A percentile compares a stretch with the other conserved stretches of the same genome.
phyloP scores from a whole-genome alignment of 2,113 vertebrate genomes.

The Pygoscelis antarcticus region DNA sequence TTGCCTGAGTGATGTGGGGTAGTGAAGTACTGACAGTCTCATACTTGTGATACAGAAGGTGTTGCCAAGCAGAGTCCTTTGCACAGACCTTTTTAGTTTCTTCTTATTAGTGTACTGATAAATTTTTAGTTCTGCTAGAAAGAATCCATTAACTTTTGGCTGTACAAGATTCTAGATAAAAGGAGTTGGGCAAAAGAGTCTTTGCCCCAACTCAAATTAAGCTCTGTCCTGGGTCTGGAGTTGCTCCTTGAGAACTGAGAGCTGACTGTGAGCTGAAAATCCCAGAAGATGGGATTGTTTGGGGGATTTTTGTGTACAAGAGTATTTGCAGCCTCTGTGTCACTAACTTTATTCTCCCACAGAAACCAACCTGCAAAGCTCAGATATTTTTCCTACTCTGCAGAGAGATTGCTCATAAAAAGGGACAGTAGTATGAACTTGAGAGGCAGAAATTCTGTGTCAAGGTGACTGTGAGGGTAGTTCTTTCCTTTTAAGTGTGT shows the following conservation, averaged over 20 bases:
- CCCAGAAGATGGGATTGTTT: not conserved
- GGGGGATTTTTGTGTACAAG: not conserved
- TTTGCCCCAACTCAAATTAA: not conserved
- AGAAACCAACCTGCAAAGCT: not conserved
- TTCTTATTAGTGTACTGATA: not conserved
- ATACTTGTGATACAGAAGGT: not conserved
- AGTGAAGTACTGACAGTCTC: not conserved
- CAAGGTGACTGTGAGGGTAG: not conserved
- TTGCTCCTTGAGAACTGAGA: not conserved
- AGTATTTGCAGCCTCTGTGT: not conserved
- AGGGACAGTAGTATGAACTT: not conserved
- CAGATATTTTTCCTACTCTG: not conserved
- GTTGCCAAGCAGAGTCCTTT: not conserved
- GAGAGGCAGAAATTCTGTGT: conserved; percentile 3
- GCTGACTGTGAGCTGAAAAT: not conserved
- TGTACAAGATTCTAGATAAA: not conserved
- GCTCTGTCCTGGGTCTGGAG: not conserved
- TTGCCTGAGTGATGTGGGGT: not conserved
- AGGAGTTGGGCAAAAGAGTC: not conserved
- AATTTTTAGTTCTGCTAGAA: not conserved
- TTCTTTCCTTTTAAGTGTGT: not conserved
- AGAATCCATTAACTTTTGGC: not conserved
- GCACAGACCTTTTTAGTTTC: not conserved
- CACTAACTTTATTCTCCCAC: not conserved
- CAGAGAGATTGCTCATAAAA: not conserved